Evolutionary conservation across 23 tunicate genomes (phyloP), one percentile per base, ranked within the genome.

Genomic region (Clavelina lepadiformis): DNA sequence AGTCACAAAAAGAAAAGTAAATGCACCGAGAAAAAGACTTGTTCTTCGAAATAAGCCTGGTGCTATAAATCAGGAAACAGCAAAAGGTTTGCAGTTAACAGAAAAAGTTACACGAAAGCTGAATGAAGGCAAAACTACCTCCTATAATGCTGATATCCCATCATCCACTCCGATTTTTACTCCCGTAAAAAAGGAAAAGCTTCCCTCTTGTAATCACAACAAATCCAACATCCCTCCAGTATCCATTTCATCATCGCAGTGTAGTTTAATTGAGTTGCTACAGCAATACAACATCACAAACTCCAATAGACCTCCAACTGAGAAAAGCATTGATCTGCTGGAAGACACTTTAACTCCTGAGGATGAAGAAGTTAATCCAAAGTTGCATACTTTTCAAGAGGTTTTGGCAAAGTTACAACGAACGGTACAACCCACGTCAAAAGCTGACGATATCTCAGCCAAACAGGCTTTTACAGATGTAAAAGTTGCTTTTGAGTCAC

Each of bases 121-220:
- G 28, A 61, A 61, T 33, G 67, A 15, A 65, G 71, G 33, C 24
- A 65, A 65, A 65, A 74, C 50, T 7, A 78, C 84, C 18, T 68
- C 46, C 28, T 78, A 45, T 58, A 61, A 78, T 59, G 49, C 46
- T n/a, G 55, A 68, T 31, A 37, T 78, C 29, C 84, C 84, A 33
- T 86, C 95, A 21, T 86, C 95, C 31, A 86, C 95, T 3, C 95
- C 95, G 3, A 33, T 77, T 0, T 38, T 70, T 32, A 77, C 95
- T 33, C 95, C 95, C 0, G 65, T 66, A 1, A 86, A 86, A 41
- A 52, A 37, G 30, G 95, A 77, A 29, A 86, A 67, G 28, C 36
- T 74, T 31, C 57, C 57, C 7, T 25, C 56, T 8, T 11, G 15
- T 8, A 15, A 41, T 11, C 49, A 8, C 49, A 11, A 15, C 15